Evolutionary conservation across 1,140 invertebrate genomes (phyloP).

Genomic region (Saxidomus purpurata): DNA sequence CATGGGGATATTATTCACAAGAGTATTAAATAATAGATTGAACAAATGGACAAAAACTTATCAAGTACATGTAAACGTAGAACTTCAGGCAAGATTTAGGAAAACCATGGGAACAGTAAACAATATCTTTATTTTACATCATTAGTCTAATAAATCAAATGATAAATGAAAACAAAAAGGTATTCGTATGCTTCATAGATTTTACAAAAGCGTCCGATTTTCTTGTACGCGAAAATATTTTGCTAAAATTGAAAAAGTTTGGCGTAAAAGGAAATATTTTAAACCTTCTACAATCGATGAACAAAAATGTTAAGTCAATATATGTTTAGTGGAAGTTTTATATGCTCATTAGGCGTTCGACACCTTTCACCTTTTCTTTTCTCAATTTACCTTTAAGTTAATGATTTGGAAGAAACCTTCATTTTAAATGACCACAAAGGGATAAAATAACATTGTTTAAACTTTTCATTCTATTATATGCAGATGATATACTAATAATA

Average conservation of each 20-base stretch:
- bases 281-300: constrained; percentile 45
- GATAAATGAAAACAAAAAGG: constrained; percentile 40
- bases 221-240: constrained; percentile 58
- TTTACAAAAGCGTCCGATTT: constrained; percentile 73
- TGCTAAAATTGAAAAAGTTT: constrained; percentile 46
- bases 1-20: constrained; percentile 29
- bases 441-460: constrained; percentile 36
- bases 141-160: constrained; percentile 63
- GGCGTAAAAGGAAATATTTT: not conserved
- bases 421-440: too few relatives aligned
- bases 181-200: constrained; percentile 69
- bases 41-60: constrained; percentile 32
- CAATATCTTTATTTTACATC: constrained; percentile 68
- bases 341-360: constrained; percentile 30
- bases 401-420: too few relatives aligned
- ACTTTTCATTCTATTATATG: too few relatives aligned
- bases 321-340: not conserved
- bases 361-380: constrained; percentile 58
- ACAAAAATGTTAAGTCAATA: constrained; percentile 37
- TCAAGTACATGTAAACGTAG: constrained; percentile 34
- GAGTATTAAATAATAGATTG: constrained; percentile 50
- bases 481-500: constrained; percentile 54
- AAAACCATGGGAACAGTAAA: constrained; percentile 64
- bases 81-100: constrained; percentile 74
- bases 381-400: constrained; percentile 53